phyloP scores from a whole-genome alignment of 1,140 invertebrate species.

The Cydia strobilella region DNA sequence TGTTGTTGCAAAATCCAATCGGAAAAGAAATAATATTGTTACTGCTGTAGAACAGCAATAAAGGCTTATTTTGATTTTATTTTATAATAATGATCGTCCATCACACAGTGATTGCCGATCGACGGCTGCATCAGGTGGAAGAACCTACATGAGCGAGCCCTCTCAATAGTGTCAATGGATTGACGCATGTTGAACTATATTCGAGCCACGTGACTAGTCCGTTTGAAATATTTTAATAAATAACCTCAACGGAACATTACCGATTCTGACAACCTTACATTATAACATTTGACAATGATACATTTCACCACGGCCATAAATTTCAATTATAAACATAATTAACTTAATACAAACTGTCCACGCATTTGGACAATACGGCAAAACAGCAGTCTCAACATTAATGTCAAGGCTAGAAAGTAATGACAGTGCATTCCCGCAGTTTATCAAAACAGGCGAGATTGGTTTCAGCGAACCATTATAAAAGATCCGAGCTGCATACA shows the following conservation, averaged over 20 bases:
- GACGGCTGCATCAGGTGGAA: too few species aligned
- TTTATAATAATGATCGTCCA: too few species aligned
- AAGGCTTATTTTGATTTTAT: too few species aligned
- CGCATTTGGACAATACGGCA: background rate
- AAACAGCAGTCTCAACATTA: conserved; percentile 35
- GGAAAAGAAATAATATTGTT: too few species aligned
- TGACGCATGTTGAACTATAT: background rate
- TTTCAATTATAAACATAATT: background rate
- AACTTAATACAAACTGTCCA: background rate
- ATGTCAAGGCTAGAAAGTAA: conserved; percentile 45
- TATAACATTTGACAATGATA: background rate
- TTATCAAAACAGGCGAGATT: background rate
- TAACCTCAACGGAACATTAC: background rate
- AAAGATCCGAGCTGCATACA: too few species aligned
- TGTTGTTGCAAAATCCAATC: too few species aligned
- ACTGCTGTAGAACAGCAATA: too few species aligned
- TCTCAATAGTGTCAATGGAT: background rate
- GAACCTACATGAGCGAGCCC: background rate
- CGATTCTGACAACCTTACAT: background rate
- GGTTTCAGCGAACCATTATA: too few species aligned
- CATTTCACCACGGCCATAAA: background rate
- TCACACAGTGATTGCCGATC: too few species aligned
- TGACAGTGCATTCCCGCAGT: background rate
- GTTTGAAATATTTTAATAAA: background rate
- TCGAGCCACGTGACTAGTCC: background rate